Percentiles rank a stretch among this genome's conserved stretches.
These are phyloP conservation scores for Ariopsis seemanni DNA, from an alignment of 2,113 vertebrate species.

Conservation along the genomic window DNA sequence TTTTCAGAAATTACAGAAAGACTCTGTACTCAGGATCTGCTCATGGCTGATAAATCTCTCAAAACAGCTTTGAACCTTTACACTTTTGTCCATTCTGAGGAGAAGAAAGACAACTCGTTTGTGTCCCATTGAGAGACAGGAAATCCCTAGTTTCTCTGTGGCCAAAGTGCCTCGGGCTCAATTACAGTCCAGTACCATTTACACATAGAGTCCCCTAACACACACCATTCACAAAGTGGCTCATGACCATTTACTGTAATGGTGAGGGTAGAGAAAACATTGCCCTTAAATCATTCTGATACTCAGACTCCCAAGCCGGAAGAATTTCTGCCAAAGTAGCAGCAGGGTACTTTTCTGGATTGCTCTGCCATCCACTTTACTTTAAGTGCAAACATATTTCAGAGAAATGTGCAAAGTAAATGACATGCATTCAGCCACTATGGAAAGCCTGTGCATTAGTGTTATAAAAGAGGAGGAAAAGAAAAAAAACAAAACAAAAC, in stretches of 20 bases:
- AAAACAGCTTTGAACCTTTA: conserved; percentile 31
- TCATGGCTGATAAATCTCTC: conserved; percentile 19
- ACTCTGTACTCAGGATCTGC: background rate
- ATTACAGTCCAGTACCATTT: conserved; percentile 13
- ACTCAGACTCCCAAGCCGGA: conserved; percentile 46
- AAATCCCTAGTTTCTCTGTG: conserved; percentile 44
- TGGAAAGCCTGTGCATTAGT: conserved; percentile 56
- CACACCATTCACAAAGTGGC: conserved; percentile 17
- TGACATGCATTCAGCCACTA: conserved; percentile 37
- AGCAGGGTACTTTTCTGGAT: conserved; percentile 48
- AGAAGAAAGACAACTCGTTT: conserved; percentile 38
- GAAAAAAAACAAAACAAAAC: conserved; percentile 8
- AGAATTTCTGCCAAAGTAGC: conserved; percentile 44
- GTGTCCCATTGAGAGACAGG: conserved; percentile 43
- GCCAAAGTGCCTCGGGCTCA: background rate
- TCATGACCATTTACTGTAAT: conserved; percentile 24
- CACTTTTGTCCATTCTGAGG: conserved; percentile 43
- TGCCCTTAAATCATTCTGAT: conserved; percentile 55
- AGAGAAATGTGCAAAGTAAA: conserved; percentile 47
- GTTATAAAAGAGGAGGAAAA: conserved; percentile 40
- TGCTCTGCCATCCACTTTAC: conserved; percentile 44
- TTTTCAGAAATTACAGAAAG: background rate
- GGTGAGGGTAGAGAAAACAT: conserved; percentile 41
- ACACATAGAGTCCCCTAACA: background rate
- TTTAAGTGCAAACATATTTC: conserved; percentile 55